A percentile compares a stretch with the other conserved stretches of the same genome.
Conservation (phyloP, 2,888 invertebrate genomes). For the Cenopis cana region DNA sequence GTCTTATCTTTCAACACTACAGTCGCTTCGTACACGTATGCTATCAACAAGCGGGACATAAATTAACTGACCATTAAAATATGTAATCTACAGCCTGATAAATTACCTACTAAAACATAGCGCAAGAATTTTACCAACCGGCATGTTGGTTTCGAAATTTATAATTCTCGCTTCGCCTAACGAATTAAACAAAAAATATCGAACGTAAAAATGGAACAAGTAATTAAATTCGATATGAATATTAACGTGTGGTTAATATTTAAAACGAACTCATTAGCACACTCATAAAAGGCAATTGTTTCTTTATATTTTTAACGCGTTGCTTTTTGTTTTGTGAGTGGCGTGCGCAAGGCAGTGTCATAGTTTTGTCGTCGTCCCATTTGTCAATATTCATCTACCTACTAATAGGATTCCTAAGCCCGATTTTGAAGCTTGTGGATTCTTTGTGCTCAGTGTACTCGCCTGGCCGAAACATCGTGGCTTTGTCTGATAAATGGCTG, state of each 20-base stretch:
- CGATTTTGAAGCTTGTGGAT: slow-evolving; percentile 71
- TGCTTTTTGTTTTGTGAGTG: slow-evolving; percentile 67
- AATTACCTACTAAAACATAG: slow-evolving; percentile 36
- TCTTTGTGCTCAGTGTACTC: slow-evolving; percentile 65
- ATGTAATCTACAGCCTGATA: slow-evolving; percentile 34
- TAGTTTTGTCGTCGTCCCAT: slow-evolving; percentile 64
- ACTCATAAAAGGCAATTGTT: slow-evolving; percentile 78
- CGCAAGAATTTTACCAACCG: slow-evolving; percentile 37
- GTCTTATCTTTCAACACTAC: slow-evolving; percentile 37
- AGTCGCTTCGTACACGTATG: slow-evolving; percentile 28
- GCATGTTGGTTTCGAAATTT: slow-evolving; percentile 31
- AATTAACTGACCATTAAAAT: slow-evolving; percentile 42
- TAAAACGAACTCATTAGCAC: slow-evolving; percentile 66
- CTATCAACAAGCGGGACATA: slow-evolving; percentile 36
- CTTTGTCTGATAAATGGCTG: slow-evolving; percentile 82
- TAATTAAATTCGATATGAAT: slow-evolving; percentile 56
- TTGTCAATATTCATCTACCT: slow-evolving; percentile 67
- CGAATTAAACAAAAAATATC: slow-evolving; percentile 36
- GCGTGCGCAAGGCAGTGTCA: slow-evolving; percentile 69
- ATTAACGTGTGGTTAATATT: slow-evolving; percentile 57
- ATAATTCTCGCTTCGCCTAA: slow-evolving; percentile 24
- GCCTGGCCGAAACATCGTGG: slow-evolving; percentile 74
- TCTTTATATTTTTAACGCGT: slow-evolving; percentile 71
- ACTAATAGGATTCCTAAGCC: slow-evolving; percentile 75
- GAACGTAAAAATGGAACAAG: slow-evolving; percentile 45